phyloP scores from a whole-genome alignment of 2,888 invertebrate genomes.

The Polietes domitor region DNA sequence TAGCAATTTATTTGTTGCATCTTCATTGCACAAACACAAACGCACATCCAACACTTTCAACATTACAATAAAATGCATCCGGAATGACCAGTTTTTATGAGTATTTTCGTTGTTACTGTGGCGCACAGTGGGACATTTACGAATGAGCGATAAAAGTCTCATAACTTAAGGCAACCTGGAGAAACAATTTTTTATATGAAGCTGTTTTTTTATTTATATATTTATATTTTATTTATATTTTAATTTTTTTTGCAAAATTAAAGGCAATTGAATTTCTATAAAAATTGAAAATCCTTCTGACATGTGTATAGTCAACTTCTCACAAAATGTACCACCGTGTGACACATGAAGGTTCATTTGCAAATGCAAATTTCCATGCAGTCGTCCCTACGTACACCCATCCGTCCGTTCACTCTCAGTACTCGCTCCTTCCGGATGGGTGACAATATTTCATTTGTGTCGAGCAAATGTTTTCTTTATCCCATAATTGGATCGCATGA shows the following conservation, averaged over 20 bases:
- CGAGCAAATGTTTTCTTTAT: slow-evolving; percentile 47
- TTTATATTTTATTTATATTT: too few relatives aligned
- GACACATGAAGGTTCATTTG: neutral
- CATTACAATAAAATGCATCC: slow-evolving; percentile 15
- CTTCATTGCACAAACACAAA: neutral
- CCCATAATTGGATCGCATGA: slow-evolving; percentile 63
- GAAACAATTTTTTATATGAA: too few relatives aligned
- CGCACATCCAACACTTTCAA: neutral
- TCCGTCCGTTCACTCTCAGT: neutral
- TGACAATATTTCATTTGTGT: slow-evolving; percentile 42
- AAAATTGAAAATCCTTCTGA: too few relatives aligned
- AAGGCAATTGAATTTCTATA: too few relatives aligned
- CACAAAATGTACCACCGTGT: too few relatives aligned
- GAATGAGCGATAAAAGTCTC: too few relatives aligned
- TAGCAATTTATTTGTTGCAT: slow-evolving; percentile 46
- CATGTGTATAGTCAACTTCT: too few relatives aligned
- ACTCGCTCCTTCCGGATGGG: neutral
- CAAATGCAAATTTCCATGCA: slow-evolving; percentile 21
- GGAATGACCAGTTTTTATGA: slow-evolving; percentile 13
- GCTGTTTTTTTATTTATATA: too few relatives aligned
- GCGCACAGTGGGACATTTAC: neutral
- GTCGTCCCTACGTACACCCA: neutral
- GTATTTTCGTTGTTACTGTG: neutral
- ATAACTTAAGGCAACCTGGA: too few relatives aligned
- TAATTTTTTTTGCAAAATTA: too few relatives aligned